Conservation (phyloP, 2,113 vertebrate genomes). For the Nesospiza acunhae region DNA sequence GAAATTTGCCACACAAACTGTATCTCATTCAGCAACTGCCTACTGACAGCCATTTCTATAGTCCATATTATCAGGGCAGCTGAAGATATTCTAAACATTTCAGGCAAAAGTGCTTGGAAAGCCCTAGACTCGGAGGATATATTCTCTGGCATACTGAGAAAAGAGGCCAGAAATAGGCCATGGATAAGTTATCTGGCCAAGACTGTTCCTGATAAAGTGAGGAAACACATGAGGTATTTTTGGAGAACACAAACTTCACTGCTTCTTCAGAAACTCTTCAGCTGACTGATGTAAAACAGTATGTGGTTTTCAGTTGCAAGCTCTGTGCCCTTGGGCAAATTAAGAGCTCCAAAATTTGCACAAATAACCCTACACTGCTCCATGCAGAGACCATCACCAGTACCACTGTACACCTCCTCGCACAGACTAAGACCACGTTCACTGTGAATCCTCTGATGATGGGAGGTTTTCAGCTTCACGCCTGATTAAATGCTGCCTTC, state of each 20-base stretch:
- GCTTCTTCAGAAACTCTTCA: neutral
- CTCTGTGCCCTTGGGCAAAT: neutral
- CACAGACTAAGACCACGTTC: neutral
- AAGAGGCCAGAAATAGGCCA: neutral
- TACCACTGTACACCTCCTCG: neutral
- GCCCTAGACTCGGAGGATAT: neutral
- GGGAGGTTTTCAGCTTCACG: neutral
- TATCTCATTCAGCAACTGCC: neutral
- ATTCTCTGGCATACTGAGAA: neutral
- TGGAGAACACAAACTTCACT: neutral
- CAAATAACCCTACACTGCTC: neutral
- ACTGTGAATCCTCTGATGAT: neutral
- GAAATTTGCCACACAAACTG: neutral
- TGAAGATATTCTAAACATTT: neutral
- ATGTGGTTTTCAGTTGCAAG: neutral
- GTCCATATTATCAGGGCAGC: neutral
- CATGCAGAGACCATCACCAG: neutral
- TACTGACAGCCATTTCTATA: neutral
- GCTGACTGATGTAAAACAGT: neutral
- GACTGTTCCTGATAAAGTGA: neutral
- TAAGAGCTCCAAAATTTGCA: neutral
- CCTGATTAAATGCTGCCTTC: conserved; percentile 29
- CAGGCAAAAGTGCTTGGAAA: neutral
- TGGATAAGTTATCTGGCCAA: neutral
- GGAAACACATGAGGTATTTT: neutral